Evolutionary conservation across 2,888 invertebrate genomes (phyloP).

Genomic region (Anoplius nigerrimus): DNA sequence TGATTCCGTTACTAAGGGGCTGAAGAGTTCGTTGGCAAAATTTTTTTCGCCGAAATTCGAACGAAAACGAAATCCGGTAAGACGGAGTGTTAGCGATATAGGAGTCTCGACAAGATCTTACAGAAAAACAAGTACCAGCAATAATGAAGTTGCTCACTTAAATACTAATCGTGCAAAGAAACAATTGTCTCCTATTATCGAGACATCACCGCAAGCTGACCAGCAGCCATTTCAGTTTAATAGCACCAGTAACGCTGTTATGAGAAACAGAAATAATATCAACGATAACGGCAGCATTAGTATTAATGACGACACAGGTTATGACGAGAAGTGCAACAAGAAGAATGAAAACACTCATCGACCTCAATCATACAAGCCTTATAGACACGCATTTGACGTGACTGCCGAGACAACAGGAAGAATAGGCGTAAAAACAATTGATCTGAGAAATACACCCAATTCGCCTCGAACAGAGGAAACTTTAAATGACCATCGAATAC

Average conservation of each 20-base stretch:
- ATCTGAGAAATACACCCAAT: conserved; percentile 29
- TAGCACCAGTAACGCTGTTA: conserved; percentile 16
- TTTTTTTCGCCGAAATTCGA: conserved; percentile 68
- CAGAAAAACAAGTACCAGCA: conserved; percentile 80
- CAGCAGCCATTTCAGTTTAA: conserved; percentile 66
- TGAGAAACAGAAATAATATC: conserved; percentile 25
- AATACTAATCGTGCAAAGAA: conserved; percentile 79
- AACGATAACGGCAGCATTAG: conserved; percentile 14
- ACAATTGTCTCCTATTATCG: conserved; percentile 88
- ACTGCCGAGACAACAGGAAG: not conserved
- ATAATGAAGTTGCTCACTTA: conserved; percentile 77
- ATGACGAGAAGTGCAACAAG: conserved; percentile 10
- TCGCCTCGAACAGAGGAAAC: conserved; percentile 26
- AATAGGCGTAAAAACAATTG: not conserved
- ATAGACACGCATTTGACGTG: not conserved
- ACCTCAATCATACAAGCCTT: too few relatives aligned
- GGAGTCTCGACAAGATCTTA: conserved; percentile 75
- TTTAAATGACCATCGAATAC: not conserved
- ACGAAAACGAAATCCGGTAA: conserved; percentile 59
- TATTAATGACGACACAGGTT: not conserved
- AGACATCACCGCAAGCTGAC: conserved; percentile 82
- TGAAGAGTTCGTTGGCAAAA: conserved; percentile 64
- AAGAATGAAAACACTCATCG: conserved; percentile 4
- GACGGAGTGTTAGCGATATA: conserved; percentile 77
- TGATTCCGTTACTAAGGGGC: conserved; percentile 69